phyloP scores from a whole-genome alignment of 2,888 invertebrate species.

The Microctonus aethiopoides region DNA sequence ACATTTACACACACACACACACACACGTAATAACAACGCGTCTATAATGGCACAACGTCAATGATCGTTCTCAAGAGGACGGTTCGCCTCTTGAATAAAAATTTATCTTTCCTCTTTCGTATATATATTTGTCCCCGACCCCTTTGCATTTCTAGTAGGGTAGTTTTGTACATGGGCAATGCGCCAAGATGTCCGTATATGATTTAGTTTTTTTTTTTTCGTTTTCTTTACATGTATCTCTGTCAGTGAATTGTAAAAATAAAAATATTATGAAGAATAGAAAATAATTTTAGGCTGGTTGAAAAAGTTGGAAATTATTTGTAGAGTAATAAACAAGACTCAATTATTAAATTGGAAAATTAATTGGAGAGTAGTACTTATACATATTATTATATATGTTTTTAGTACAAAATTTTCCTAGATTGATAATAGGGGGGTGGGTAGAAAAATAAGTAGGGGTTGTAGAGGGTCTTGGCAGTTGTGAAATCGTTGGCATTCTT shows the following conservation, averaged over 20 bases:
- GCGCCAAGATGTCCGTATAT: constrained; percentile 10
- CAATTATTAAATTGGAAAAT: constrained; percentile 10
- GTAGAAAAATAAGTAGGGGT: neutral
- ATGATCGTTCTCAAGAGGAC: constrained; percentile 47
- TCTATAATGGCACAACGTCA: constrained; percentile 29
- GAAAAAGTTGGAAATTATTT: constrained; percentile 1
- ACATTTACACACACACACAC: neutral
- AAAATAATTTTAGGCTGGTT: neutral
- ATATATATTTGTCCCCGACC: neutral
- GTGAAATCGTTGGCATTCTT: constrained; percentile 33
- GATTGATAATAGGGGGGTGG: neutral
- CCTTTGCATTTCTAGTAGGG: constrained; percentile 38
- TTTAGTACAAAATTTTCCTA: no score
- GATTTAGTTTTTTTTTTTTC: constrained; percentile 1
- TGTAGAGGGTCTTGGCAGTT: constrained; percentile 12
- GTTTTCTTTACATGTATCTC: no score
- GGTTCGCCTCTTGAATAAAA: constrained; percentile 50
- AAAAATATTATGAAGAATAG: neutral
- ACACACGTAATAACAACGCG: constrained; percentile 21
- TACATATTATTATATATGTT: no score
- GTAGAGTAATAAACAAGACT: neutral
- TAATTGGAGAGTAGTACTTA: constrained; percentile 4
- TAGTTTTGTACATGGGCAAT: constrained; percentile 37
- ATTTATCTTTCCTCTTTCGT: constrained; percentile 37
- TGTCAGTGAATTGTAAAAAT: neutral